Evolutionary conservation across 1,140 invertebrate genomes (phyloP).

Genomic region (Microplitis demolitor): DNA sequence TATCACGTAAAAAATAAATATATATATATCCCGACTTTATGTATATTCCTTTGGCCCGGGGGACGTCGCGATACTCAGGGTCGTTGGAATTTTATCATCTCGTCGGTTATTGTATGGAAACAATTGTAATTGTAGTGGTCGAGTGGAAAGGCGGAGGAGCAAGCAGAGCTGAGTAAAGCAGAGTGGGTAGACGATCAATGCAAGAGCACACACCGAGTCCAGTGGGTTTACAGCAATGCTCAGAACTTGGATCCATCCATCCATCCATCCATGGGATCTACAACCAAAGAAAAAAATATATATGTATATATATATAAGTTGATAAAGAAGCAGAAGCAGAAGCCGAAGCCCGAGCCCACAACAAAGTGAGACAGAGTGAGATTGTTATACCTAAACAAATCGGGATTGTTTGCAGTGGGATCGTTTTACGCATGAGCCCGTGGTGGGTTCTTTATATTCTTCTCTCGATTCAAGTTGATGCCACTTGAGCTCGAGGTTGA

Average conservation of each 20-base stretch:
- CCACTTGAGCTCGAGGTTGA: conserved; percentile 57
- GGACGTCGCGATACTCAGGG: no score
- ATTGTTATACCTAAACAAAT: conserved; percentile 62
- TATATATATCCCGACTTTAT: no score
- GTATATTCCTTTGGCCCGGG: no score
- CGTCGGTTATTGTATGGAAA: conserved; percentile 8
- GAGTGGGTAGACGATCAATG: conserved; percentile 25
- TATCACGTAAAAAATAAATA: no score
- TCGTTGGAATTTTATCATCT: no score
- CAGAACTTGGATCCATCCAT: no score
- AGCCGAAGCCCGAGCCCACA: neutral
- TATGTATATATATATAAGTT: conserved; percentile 6
- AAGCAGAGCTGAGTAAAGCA: neutral
- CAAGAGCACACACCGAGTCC: neutral
- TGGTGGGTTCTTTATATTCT: conserved; percentile 58
- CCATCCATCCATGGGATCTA: neutral
- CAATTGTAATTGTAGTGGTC: neutral
- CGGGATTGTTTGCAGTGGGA: conserved; percentile 61
- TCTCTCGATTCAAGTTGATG: conserved; percentile 57
- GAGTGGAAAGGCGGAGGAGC: conserved; percentile 2
- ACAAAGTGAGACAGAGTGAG: conserved; percentile 23
- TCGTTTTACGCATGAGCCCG: conserved; percentile 62
- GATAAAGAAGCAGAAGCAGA: neutral
- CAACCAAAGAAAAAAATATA: no score
- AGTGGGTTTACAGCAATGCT: neutral